Base-by-base conservation (phyloP, 2,797 vertebrate genomes). In the Rhincodon typus region DNA sequence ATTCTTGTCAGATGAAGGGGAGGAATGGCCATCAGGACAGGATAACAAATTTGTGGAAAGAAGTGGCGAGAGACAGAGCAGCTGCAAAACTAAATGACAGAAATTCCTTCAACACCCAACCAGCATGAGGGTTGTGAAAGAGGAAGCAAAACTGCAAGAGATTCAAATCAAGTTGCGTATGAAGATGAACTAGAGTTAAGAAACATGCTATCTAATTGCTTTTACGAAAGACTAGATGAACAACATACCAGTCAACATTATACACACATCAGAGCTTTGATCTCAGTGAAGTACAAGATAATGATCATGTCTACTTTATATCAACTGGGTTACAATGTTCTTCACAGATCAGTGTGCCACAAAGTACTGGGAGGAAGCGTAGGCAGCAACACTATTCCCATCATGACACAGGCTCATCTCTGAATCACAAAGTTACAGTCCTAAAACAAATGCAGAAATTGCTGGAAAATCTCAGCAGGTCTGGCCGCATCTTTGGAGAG, bases 71-170 rank as follows among this genome's bases (percentile, higher is more conserved):
- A 30, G 53, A 62, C 50, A 62, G 0, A 34, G 12, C 53, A 19
- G 34, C 27, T 91, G 57, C 88, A 19, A n/a, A 91, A 90, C 12
- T 4, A 17, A 34, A 66, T 91, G 30, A 4, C 87, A 91, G 72
- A 95, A 95, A 13, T 72, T 50, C 19, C 21, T 74, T 13, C 46
- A 53, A n/a, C 30, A 34, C 42, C 42, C 46, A 46, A 4, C 23
- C 67, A 94, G 23, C 67, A 72, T 46, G 93, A 94, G 30, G 93
- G 67, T 15, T 46, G 23, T 94, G 21, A 95, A 93, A 93, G 90
- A 93, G 90, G 94, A 74, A 95, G 46, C 74, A 72, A 53, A 53
- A 74, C 46, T 21, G 42, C n/a, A 53, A 19, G 46, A 27, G 42
- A 34, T 30, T 13, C 13, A 94, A 74, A 30, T 25, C 38, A 25